These are phyloP conservation scores for Nothura maculosa DNA, from an alignment of 2,797 vertebrate species.

Conservation along the genomic window DNA sequence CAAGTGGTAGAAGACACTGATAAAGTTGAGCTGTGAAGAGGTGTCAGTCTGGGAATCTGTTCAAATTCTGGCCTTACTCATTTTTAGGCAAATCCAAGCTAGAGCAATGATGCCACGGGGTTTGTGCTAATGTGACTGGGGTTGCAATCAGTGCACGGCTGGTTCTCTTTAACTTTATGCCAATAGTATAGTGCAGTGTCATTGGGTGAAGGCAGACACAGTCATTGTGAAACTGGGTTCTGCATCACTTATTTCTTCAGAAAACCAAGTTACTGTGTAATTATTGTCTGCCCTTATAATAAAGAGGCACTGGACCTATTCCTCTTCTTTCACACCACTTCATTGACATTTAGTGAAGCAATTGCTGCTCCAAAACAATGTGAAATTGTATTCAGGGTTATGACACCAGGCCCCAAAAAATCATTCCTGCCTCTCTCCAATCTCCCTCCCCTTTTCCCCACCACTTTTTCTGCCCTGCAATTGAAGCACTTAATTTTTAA, in stretches of 20 bases:
- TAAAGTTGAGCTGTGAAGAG: background rate
- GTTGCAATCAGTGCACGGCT: background rate
- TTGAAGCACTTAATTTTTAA: background rate
- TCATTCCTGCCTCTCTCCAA: background rate
- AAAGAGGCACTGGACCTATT: background rate
- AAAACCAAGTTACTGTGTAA: background rate
- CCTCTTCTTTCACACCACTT: background rate
- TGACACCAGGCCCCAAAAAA: background rate
- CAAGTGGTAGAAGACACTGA: background rate
- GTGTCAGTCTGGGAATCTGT: background rate
- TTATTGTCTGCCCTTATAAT: background rate
- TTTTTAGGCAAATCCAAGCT: background rate
- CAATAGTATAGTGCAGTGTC: accelerated
- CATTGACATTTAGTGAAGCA: background rate
- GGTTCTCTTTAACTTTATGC: background rate
- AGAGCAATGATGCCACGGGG: accelerated
- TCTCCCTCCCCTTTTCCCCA: background rate
- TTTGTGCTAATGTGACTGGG: background rate
- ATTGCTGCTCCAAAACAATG: background rate
- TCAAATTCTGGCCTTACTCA: background rate
- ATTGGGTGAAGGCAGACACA: background rate
- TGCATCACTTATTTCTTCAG: background rate
- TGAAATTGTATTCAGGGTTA: background rate
- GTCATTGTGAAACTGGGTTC: background rate
- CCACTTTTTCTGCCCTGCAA: background rate